Conservation (phyloP, 1,140 invertebrate species). For the Musca domestica region DNA sequence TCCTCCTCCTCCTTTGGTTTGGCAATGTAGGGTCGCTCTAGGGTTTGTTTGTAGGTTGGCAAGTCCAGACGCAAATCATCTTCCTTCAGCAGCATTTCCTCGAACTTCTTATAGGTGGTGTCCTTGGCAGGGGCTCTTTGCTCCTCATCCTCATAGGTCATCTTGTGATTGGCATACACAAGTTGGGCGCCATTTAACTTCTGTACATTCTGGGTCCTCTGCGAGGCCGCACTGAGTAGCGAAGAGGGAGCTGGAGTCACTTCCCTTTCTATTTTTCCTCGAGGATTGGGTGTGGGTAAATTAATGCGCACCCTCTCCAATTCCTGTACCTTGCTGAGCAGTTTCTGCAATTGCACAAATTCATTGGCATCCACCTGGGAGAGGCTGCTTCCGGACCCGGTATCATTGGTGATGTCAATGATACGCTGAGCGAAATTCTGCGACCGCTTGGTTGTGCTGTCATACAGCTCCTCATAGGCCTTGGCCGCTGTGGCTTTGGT, state of each 20-base stretch:
- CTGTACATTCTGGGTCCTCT: conserved; percentile 41
- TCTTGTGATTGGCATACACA: conserved; percentile 35
- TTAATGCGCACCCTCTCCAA: conserved; percentile 48
- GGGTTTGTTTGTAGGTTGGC: conserved; percentile 30
- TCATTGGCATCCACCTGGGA: conserved; percentile 46
- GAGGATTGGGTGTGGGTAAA: conserved; percentile 22
- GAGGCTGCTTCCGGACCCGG: conserved; percentile 26
- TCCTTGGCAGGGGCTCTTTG: background rate
- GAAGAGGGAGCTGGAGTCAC: background rate
- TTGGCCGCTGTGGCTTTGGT: conserved; percentile 41
- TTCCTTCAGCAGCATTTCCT: conserved; percentile 7
- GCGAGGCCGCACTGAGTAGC: conserved; percentile 42
- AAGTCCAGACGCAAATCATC: conserved; percentile 38
- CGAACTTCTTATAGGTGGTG: conserved; percentile 14
- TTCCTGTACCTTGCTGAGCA: conserved; percentile 49
- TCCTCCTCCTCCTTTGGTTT: no score
- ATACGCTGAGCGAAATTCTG: conserved; percentile 25
- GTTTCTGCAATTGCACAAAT: conserved; percentile 48
- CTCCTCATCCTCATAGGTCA: no score
- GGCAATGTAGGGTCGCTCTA: background rate
- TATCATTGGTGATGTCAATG: conserved; percentile 43
- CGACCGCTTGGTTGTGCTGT: background rate
- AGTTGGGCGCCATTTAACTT: conserved; percentile 41
- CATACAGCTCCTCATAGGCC: background rate
- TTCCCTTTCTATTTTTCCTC: background rate